Base-by-base conservation (phyloP, 2,888 invertebrate genomes). In the Autographa gamma region DNA sequence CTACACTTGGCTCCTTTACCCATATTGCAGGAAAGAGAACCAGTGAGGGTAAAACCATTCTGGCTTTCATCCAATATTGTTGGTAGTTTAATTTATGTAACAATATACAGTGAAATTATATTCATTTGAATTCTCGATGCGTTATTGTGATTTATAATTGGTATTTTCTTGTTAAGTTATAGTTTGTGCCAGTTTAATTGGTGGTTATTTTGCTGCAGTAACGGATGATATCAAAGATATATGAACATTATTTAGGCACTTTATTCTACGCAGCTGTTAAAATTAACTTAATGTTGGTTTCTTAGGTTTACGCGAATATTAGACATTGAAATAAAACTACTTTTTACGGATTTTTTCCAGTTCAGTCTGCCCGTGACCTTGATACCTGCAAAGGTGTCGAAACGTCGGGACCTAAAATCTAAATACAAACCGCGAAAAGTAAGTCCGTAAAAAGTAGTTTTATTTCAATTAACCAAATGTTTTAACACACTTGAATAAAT, bases 51-150 rank as follows among this genome's bases (percentile, higher is more conserved):
- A 65, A 67, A 62, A 16, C 16, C 65, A 76, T 58, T 76, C 83
- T 89, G 89, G 90, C 87, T 60, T 61, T 18, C 59, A 71, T 82
- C 89, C 90, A 90, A 89, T 83, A 82, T 71, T 79, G 85, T 80
- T 84, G 77, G 63, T 77, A 71, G 81, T 83, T 85, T 87, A 88
- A 91, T 90, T 91, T 88, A 90, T 90, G 87, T 84, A 86, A 86
- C 83, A 77, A 85, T 88, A 86, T 82, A 86, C 85, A 82, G 84
- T 82, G 84, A 88, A 89, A 89, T 88, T 86, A 84, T 84, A 83
- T 86, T 84, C 76, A 87, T 85, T 86, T 80, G 76, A 83, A 86
- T 83, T 76, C 80, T 76, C 74, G 48, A 85, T 82, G 79, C 80
- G 78, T 79, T 79, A 77, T 71, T 80, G 71, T 72, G 79, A 81